Evolutionary conservation across 37 sponge, comb jelly and placozoan species (phyloP).

Genomic region (Ianthella basta): DNA sequence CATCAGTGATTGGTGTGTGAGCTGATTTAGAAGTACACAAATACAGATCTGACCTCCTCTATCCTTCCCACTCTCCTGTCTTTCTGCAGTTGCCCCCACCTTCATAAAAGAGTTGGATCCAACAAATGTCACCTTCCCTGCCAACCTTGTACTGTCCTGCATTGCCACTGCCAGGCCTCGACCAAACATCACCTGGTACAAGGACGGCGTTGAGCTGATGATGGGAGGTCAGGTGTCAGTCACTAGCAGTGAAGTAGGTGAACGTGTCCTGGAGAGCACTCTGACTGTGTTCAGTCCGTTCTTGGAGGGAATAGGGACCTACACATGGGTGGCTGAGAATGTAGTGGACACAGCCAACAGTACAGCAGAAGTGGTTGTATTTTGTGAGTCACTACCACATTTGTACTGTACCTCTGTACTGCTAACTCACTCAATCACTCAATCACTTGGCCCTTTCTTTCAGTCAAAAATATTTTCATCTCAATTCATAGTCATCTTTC

Average conservation of each 20-base stretch:
- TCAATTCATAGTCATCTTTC: no score
- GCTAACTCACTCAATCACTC: no score
- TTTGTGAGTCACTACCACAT: no score
- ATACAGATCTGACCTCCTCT: no score
- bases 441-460: not conserved
- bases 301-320: not conserved
- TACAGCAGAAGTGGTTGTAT: not conserved
- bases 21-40: no score
- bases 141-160: not conserved
- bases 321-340: constrained; percentile 4
- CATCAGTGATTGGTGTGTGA: no score
- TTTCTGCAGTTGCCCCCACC: constrained; percentile 1
- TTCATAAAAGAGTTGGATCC: not conserved
- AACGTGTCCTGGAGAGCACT: not conserved
- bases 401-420: no score
- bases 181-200: constrained; percentile 23
- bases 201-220: not conserved
- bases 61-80: no score
- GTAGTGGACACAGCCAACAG: constrained; percentile 3
- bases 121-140: not conserved
- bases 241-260: not conserved
- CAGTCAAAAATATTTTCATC: no score
- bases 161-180: not conserved
- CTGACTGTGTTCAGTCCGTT: not conserved
- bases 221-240: not conserved